Percentiles rank a stretch among this genome's conserved stretches.
Evolutionary conservation across 2,888 invertebrate genomes (phyloP).

Genomic region (Autographa pulchrina): DNA sequence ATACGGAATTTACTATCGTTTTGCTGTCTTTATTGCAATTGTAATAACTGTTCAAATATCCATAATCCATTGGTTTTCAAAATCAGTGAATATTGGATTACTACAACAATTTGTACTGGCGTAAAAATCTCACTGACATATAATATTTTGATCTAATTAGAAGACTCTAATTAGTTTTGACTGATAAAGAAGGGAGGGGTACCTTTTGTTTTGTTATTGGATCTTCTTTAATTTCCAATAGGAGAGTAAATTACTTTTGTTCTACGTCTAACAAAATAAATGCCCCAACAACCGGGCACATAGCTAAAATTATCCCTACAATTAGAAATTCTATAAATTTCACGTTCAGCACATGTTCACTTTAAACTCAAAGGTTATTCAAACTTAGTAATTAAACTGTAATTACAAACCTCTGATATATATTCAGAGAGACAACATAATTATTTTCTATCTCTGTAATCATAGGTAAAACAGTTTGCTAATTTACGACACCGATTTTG

Average conservation of each 20-base stretch:
- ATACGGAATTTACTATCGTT: neutral
- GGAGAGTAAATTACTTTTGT: neutral
- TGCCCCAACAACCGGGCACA: neutral
- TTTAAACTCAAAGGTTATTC: constrained; percentile 52
- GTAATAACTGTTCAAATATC: neutral
- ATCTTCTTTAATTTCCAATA: neutral
- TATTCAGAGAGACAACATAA: constrained; percentile 64
- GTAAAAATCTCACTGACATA: neutral
- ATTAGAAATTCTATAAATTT: constrained; percentile 22
- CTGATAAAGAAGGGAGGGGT: neutral
- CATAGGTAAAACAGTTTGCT: constrained; percentile 50
- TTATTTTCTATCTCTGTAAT: constrained; percentile 61
- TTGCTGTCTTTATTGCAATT: neutral
- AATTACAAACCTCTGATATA: constrained; percentile 50
- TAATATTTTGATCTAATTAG: neutral
- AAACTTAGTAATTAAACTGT: constrained; percentile 50
- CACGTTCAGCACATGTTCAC: constrained; percentile 30
- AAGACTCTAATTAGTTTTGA: neutral
- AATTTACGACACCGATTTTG: constrained; percentile 49
- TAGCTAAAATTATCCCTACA: neutral
- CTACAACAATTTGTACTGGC: neutral
- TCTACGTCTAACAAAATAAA: neutral
- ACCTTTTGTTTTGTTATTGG: neutral
- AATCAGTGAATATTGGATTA: neutral
- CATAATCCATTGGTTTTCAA: constrained; percentile 1